Evolutionary conservation across 1,140 invertebrate genomes (phyloP), one percentile per base, ranked within the genome.

Genomic region (Drepana arcuata): DNA sequence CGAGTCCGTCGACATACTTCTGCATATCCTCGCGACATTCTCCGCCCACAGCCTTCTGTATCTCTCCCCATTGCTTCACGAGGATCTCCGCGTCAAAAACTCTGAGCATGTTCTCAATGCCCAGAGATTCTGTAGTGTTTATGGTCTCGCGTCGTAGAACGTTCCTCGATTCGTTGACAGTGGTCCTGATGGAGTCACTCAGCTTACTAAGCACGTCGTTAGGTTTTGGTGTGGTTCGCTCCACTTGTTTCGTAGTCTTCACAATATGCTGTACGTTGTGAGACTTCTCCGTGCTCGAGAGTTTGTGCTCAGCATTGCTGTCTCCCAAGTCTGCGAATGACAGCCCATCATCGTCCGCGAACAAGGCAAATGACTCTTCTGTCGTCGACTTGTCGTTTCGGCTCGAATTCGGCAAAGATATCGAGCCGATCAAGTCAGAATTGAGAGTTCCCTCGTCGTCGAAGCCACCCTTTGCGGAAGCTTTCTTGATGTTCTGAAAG

Each of bases 1-100:
- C 73, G 7, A 92, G 67, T 10, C 87, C 91, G 3, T 85, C 69
- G 15, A 92, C 72, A 61, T 90, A 92, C 13, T 84, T 68, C 27
- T 85, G 83, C 62, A 92, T 72, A 33, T 92, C 87, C 27, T 85
- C 83, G 2, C 55, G 67, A 62, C 91, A 93, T 11, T 52, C 34
- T 1, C 73, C 66, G 16, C 28, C 16, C n/a, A 85, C 57, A 12
- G 55, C 30, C 3, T 57, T 53, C 63, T 75, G 61, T 14, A 85
- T 48, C 9, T 53, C 54, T 1, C 31, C 24, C 86, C 86, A 87
- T 23, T 84, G 74, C 23, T 57, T 40, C 34, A 83, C 77, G 15
- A 87, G 44, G 3, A 83, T 70, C 11, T 79, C 69, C 0, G 85
- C 73, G 45, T 86, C 85, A 49, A 87, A 83, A 1, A 88, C 65